These are phyloP conservation scores for Ptyas mucosa DNA, from an alignment of 2,113 vertebrate species.

Conservation along the genomic window DNA sequence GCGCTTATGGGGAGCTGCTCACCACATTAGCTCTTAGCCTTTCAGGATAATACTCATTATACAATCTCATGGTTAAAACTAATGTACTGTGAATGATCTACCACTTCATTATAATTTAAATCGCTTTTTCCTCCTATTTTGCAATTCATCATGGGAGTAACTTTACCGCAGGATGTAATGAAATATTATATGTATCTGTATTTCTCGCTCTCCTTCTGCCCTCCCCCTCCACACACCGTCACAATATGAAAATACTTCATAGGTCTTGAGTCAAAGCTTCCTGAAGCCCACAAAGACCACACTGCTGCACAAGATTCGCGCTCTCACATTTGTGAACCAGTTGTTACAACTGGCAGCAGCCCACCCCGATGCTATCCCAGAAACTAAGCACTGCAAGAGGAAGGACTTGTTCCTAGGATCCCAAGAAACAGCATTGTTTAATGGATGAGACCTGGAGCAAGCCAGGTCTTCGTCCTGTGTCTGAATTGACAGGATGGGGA, in stretches of 20 bases:
- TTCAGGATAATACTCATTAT: constrained; percentile 68
- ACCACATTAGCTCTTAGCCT: constrained; percentile 71
- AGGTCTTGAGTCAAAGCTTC: not conserved
- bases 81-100: constrained; percentile 72
- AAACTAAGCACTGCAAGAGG: not conserved
- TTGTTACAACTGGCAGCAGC: no score
- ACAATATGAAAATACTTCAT: not conserved
- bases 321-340: no score
- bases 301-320: not conserved
- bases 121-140: constrained; percentile 55
- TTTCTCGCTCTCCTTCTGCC: not conserved
- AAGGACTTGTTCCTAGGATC: not conserved
- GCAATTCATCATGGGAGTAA: constrained; percentile 58
- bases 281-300: not conserved
- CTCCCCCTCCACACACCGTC: not conserved
- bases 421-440: not conserved
- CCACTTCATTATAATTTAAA: constrained; percentile 71
- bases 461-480: not conserved
- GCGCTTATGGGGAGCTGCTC: constrained; percentile 61
- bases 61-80: constrained; percentile 68
- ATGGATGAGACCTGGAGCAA: not conserved
- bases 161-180: constrained; percentile 23
- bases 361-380: not conserved
- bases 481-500: not conserved
- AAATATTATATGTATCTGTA: constrained; percentile 17